Base-by-base conservation (phyloP, 2,113 vertebrate genomes). In the Lipophrys pholis region DNA sequence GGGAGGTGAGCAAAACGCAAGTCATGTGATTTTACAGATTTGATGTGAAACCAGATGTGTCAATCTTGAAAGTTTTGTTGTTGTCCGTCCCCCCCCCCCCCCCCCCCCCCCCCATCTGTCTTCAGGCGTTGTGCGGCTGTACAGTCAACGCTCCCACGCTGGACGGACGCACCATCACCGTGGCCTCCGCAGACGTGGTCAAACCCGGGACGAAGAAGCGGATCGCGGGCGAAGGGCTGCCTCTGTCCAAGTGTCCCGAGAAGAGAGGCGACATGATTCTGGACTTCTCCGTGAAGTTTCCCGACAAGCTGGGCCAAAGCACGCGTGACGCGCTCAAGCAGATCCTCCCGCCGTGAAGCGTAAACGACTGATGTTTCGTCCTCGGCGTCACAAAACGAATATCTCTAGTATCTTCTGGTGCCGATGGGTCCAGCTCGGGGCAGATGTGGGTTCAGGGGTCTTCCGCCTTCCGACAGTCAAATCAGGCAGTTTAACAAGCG, bases 101-200 rank as follows among this genome's bases (percentile, higher is more conserved):
- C n/a, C n/a, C n/a, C 11, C 55, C 11, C 5, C 2, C 8, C 10
- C 17, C n/a, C 51, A 3, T 42, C 11, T 57, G 6, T 70, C 52
- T 62, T 0, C 78, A 98, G 97, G 96, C 96, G 0, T 69, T 99
- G n/a, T 99, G 97, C 58, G 97, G 97, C 41, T 97, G 96, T 87
- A 94, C 95, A 0, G 87, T 98, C 66, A 95, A 90, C 3, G 87
- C 94, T 0, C 97, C 96, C 5, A 98, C 96, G 0, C 88, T 99
- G 83, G 96, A 98, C 1, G 95, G 95, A 82, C 93, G 94, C 81
- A 94, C 90, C 84, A 92, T 97, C 78, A 95, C 95, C 1, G 91
- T 97, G 40, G 91, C 93, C 3, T 95, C 96, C 76, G 95, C 95
- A 76, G 97, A 99, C 17, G 87, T 99, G 36, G 94, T 99, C 81